Conservation (phyloP, 2,797 vertebrate genomes). For the Acomys russatus region DNA sequence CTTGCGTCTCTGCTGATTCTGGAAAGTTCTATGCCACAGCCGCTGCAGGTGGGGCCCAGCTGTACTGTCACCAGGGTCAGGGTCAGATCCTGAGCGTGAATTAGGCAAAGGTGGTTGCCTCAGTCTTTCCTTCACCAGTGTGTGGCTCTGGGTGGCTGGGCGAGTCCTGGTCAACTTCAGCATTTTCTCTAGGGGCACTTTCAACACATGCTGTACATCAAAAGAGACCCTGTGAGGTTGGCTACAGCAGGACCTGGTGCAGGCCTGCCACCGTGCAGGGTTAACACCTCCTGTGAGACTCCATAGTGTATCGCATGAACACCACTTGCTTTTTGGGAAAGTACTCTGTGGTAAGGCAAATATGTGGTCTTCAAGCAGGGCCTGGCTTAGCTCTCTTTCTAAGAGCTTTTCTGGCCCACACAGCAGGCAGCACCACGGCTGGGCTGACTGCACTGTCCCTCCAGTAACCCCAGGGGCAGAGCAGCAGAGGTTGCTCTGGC, state of each 20-base stretch:
- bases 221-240: neutral
- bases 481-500: accelerated
- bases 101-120: neutral
- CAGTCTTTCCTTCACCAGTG: constrained; percentile 75
- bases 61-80: accelerated
- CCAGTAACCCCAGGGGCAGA: neutral
- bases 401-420: neutral
- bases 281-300: accelerated
- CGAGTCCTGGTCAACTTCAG: constrained; percentile 78
- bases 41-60: neutral
- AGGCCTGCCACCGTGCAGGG: neutral
- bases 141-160: constrained; percentile 56
- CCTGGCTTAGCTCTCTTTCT: neutral
- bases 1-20: neutral
- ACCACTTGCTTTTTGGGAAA: accelerated
- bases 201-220: constrained; percentile 79
- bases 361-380: accelerated
- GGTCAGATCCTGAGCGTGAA: neutral
- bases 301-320: accelerated
- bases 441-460: no score
- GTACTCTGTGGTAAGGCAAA: neutral
- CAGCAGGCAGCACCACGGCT: accelerated
- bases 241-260: accelerated
- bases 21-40: neutral
- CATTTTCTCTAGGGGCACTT: constrained; percentile 86